Base-by-base conservation (phyloP, 2,113 vertebrate species). In the Hymenochirus boettgeri region DNA sequence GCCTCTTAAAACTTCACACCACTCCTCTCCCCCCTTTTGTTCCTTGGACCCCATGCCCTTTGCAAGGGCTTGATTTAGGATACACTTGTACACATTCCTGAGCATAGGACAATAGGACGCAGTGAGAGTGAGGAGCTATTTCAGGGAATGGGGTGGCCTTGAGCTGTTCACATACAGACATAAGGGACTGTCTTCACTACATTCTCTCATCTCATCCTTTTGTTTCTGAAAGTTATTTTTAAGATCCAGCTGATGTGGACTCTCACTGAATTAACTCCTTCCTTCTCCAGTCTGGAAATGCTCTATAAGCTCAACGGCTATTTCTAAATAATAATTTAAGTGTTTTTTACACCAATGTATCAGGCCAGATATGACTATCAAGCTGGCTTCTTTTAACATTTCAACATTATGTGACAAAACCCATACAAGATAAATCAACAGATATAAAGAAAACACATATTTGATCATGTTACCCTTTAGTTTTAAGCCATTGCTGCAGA, bases 151-250 rank as follows among this genome's bases (percentile, higher is more conserved):
- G 25, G 47, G 33, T 45, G 65, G 65, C 65, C 65, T 69, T 69
- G 65, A 69, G 65, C 65, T 69, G 65, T 69, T 57, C 51, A 31
- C 56, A 62, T 19, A 29, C 60, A 60, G 23, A 8, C 11, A 21
- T 29, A 47, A 59, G n/a, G 52, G n/a, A 29, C 52, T 29, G 35
- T 3, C 46, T 25, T 37, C 55, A 42, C 57, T 69, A 29, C 53
- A 45, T 58, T 58, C 64, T 48, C 18, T 66, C 55, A 48, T 66
- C 46, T 9, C 45, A 66, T 50, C 64, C 64, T 66, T 66, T 59
- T 66, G 64, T 66, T 66, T 59, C 64, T 29, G 55, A 66, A 66
- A 58, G 64, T 66, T 66, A 66, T 66, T 66, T 61, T 66, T 52
- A 66, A 66, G 55, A 66, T 51, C 45, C 64, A 52, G 55, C 64